Conservation (phyloP, 1,140 invertebrate genomes). For the Stratiolaelaps scimitus region DNA sequence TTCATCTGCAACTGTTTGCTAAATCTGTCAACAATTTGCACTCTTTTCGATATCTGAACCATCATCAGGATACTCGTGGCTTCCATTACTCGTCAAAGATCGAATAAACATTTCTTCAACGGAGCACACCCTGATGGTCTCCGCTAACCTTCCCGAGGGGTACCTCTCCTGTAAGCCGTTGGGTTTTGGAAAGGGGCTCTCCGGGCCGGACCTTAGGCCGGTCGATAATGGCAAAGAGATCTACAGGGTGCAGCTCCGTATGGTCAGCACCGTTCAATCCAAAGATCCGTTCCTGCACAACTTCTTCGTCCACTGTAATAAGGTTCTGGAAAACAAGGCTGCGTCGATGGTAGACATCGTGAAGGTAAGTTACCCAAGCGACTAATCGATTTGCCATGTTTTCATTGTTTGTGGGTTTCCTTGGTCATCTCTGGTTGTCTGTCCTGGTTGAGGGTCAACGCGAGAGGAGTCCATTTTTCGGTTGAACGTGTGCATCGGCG, state of each 20-base stretch:
- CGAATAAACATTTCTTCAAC: slow-evolving; percentile 54
- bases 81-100: slow-evolving; percentile 65
- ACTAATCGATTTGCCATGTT: too few relatives aligned
- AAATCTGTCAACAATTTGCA: too few relatives aligned
- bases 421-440: too few relatives aligned
- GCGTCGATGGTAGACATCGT: too few relatives aligned
- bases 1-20: too few relatives aligned
- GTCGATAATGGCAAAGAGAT: slow-evolving; percentile 73
- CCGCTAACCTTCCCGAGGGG: slow-evolving; percentile 64
- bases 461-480: too few relatives aligned
- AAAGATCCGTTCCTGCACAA: slow-evolving; percentile 38
- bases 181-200: slow-evolving; percentile 75
- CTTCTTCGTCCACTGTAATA: slow-evolving; percentile 31
- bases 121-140: slow-evolving; percentile 63
- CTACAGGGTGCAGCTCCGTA: slow-evolving; percentile 63
- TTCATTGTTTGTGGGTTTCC: too few relatives aligned
- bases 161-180: slow-evolving; percentile 77
- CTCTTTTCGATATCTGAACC: too few relatives aligned
- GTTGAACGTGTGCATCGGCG: too few relatives aligned
- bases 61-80: slow-evolving; percentile 62
- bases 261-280: slow-evolving; percentile 75
- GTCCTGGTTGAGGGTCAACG: too few relatives aligned
- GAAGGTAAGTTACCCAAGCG: too few relatives aligned
- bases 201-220: slow-evolving; percentile 78
- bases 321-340: slow-evolving; percentile 29